Evolutionary conservation across 1,140 invertebrate species (phyloP), one percentile per base, ranked within the genome.

Genomic region (Drosophila nasuta): DNA sequence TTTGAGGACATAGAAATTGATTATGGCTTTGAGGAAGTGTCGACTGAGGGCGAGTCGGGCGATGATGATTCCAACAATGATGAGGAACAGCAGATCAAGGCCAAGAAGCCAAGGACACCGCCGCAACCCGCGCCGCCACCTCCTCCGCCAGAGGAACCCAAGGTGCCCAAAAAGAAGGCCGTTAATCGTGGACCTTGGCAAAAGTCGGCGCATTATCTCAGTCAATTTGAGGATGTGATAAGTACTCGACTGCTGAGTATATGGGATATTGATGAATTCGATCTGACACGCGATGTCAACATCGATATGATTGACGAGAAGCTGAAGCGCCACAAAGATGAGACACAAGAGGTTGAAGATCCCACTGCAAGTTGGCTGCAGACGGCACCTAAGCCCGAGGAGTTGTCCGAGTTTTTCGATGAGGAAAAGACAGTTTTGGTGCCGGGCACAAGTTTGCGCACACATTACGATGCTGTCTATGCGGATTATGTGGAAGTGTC

Each of bases 231-330:
- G 5, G 85, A 89, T 11, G 25, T 79, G 20, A 41, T 89, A 3
- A 77, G 65, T 45, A 56, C 56, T 0, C 48, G 72, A 0, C 49
- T 89, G 41, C 41, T 89, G 0, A 75, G 57, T 28, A 59, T 85
- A 5, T 89, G 85, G 85, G 81, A 89, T 10, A 71, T 89, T 46
- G 85, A 89, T n/a, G 85, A 89, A 0, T 88, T 62, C 33, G 85
- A 88, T 30, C 35, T 45, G 10, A 75, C 77, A 0, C 68, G 63
- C 0, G 85, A 88, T 45, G 78, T 88, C 0, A n/a, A 60, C 4
- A 73, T 72, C 10, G 59, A 76, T 38, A 85, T 85, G 85, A 77
- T 88, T 5, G 65, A 88, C 1, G 81, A 75, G 17, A 75, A 75
- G 7, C 43, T 88, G 1, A 71, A 80, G 49, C 45, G 33, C 0